These are phyloP conservation scores for Camponotus pennsylvanicus DNA, from an alignment of 1,140 invertebrate genomes.

Conservation along the genomic window DNA sequence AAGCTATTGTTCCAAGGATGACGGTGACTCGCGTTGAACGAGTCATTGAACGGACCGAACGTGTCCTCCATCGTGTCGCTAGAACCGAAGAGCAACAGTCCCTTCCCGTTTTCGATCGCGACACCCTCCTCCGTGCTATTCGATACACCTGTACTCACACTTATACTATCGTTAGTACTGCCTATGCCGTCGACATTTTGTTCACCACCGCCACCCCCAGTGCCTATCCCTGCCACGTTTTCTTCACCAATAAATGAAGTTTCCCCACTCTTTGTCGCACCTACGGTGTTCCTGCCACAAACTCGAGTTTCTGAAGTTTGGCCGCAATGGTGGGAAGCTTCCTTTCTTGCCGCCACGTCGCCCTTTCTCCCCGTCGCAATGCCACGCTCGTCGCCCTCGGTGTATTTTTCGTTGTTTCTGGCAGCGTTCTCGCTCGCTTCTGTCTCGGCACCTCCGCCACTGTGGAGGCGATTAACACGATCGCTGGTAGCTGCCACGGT, in stretches of 20 bases:
- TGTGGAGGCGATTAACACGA: neutral
- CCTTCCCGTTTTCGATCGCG: slow-evolving; percentile 66
- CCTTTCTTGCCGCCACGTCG: neutral
- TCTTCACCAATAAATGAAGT: slow-evolving; percentile 32
- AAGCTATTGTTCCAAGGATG: slow-evolving; percentile 74
- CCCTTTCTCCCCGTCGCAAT: neutral
- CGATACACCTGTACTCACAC: slow-evolving; percentile 33
- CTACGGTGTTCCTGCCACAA: slow-evolving; percentile 11
- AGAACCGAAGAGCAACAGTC: slow-evolving; percentile 79
- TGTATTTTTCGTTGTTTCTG: slow-evolving; percentile 38
- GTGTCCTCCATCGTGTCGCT: slow-evolving; percentile 79
- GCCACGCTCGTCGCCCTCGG: neutral
- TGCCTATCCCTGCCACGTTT: slow-evolving; percentile 15
- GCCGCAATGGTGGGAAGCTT: slow-evolving; percentile 31
- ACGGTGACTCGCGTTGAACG: slow-evolving; percentile 73
- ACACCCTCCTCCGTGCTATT: slow-evolving; percentile 44
- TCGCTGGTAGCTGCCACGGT: slow-evolving; percentile 7
- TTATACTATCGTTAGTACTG: slow-evolving; percentile 52
- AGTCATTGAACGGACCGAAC: slow-evolving; percentile 73
- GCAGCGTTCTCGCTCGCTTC: slow-evolving; percentile 11
- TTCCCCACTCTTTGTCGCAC: neutral
- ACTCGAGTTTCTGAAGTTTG: slow-evolving; percentile 15
- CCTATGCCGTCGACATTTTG: slow-evolving; percentile 44
- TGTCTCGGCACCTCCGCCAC: neutral
- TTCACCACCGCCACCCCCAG: slow-evolving; percentile 14